phyloP scores from a whole-genome alignment of 1,140 invertebrate genomes.

The Yoshiicerus persimilis region DNA sequence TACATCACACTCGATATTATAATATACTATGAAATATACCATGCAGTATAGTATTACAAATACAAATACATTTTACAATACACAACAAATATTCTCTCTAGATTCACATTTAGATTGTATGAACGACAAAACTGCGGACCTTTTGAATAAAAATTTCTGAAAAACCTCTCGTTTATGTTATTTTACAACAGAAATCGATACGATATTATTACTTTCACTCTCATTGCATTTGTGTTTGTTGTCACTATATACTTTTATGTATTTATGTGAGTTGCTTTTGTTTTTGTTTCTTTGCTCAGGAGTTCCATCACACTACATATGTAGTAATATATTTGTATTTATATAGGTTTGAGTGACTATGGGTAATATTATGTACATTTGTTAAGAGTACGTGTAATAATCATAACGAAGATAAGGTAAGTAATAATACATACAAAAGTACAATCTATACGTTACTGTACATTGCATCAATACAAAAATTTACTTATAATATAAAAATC shows the following conservation, averaged over 20 bases:
- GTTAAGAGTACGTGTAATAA: background rate
- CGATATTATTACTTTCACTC: background rate
- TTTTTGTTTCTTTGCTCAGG: background rate
- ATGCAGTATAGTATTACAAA: too few relatives aligned
- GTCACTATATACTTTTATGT: background rate
- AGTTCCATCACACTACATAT: background rate
- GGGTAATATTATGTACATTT: background rate
- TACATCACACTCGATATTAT: background rate
- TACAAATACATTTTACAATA: background rate
- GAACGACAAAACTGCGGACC: slow-evolving; percentile 4
- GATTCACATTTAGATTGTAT: slow-evolving; percentile 15
- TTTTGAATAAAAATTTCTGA: background rate
- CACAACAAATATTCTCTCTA: background rate
- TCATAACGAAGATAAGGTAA: background rate
- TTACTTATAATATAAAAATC: slow-evolving; percentile 13
- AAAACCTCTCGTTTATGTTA: background rate
- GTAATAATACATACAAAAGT: background rate
- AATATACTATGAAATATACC: background rate
- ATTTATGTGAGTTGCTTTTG: background rate
- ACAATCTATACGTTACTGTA: slow-evolving; percentile 5
- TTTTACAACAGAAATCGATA: slow-evolving; percentile 9
- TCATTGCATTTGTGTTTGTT: background rate
- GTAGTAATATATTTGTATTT: background rate
- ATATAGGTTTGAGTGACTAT: background rate
- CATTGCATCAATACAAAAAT: slow-evolving; percentile 15